These are phyloP conservation scores for Catostomus latipinnis DNA, from an alignment of 2,797 vertebrate genomes.

Conservation along the genomic window DNA sequence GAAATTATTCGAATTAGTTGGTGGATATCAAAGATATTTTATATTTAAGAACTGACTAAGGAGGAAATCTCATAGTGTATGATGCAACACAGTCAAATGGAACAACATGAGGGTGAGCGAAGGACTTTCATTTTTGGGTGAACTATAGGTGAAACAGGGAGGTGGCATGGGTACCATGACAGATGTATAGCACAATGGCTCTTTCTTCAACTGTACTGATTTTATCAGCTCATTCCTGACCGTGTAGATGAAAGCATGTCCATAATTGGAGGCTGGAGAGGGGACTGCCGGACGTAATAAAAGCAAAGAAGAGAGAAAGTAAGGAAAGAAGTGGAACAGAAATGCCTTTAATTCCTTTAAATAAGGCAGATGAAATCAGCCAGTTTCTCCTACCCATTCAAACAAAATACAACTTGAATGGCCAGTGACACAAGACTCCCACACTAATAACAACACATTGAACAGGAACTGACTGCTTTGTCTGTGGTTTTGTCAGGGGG, in stretches of 20 bases:
- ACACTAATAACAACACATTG: conserved; percentile 77
- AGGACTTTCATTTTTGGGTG: neutral
- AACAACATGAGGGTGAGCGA: no score
- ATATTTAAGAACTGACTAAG: no score
- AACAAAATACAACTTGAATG: conserved; percentile 71
- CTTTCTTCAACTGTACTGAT: conserved; percentile 82
- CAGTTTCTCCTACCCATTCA: conserved; percentile 54
- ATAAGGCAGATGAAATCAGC: conserved; percentile 77
- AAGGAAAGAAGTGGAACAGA: conserved; percentile 69
- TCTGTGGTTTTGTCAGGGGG: conserved; percentile 62
- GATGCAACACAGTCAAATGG: no score
- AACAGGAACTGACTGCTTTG: conserved; percentile 68
- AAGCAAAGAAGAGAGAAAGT: conserved; percentile 65
- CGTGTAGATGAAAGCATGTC: conserved; percentile 78
- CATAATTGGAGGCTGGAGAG: conserved; percentile 72
- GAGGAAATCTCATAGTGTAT: no score
- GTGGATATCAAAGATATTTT: no score
- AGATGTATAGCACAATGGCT: conserved; percentile 70
- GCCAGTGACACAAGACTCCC: conserved; percentile 74
- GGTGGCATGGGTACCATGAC: neutral
- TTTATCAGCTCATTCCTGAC: conserved; percentile 81
- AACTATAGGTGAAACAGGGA: conserved; percentile 12
- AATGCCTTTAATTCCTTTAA: conserved; percentile 78
- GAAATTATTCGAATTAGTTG: no score
- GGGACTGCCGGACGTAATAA: conserved; percentile 50